These are phyloP conservation scores for Drosophila rufa DNA, from an alignment of 1,140 invertebrate genomes.

Conservation along the genomic window DNA sequence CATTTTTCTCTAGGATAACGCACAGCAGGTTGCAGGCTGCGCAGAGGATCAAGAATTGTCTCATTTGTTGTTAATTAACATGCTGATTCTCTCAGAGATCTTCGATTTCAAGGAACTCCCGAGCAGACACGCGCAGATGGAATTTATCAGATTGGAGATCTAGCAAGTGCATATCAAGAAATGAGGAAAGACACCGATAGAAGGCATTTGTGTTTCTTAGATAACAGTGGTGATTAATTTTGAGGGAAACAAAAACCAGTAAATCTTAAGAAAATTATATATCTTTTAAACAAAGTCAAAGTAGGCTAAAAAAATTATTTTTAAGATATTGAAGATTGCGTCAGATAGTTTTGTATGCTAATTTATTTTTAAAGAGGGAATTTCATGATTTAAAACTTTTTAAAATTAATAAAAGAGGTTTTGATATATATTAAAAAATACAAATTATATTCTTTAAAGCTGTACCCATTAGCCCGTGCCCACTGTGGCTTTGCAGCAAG, in stretches of 20 bases:
- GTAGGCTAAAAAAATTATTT: neutral
- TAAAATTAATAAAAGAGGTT: neutral
- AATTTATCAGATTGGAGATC: slow-evolving; percentile 15
- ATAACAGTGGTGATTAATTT: slow-evolving; percentile 14
- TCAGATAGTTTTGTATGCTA: neutral
- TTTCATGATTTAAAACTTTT: neutral
- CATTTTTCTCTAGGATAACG: slow-evolving; percentile 23
- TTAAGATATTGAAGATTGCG: neutral
- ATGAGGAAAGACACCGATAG: slow-evolving; percentile 9
- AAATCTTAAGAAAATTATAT: neutral
- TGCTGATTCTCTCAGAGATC: slow-evolving; percentile 36
- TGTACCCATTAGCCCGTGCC: neutral
- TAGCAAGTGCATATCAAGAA: slow-evolving; percentile 5
- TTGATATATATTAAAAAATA: neutral
- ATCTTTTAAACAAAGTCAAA: fast-evolving
- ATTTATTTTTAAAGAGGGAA: neutral
- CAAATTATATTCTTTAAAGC: neutral
- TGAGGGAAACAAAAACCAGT: neutral
- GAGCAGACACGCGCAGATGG: slow-evolving; percentile 56
- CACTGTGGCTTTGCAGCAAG: slow-evolving; percentile 41
- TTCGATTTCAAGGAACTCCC: slow-evolving; percentile 56
- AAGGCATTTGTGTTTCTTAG: neutral
- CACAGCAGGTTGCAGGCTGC: slow-evolving; percentile 39
- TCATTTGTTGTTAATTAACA: slow-evolving; percentile 72
- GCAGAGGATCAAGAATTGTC: slow-evolving; percentile 38